Evolutionary conservation across 2,113 vertebrate genomes (phyloP), one percentile per base, ranked within the genome.

Genomic region (Poeciliopsis turrubarensis): DNA sequence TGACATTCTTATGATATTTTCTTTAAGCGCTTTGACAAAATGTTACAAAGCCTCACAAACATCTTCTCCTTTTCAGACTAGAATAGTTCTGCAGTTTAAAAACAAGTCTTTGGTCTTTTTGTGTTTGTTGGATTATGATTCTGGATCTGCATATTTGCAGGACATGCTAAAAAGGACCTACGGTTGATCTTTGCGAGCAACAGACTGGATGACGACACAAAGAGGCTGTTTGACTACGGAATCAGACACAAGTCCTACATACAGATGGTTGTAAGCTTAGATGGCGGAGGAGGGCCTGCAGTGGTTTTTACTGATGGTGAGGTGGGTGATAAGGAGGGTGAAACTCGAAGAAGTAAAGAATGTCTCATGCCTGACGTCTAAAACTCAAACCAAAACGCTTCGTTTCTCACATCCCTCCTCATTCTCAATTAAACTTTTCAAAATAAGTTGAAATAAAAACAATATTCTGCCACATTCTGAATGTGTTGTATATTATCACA

Each of bases 231-330:
- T 12, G 22, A 8, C 0, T 91, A 85, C 51, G 86, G 90, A 25
- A 70, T 91, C 69, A 85, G 90, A 65, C 60, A 90, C 54, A 54
- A 68, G 82, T 92, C 91, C 0, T 22, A 72, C 15, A 77, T 92
- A 69, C 71, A 69, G 0, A 1, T 90, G 41, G 84, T 88, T 13
- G 0, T 91, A 0, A 81, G 0, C 10, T 47, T 92, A 61, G 73
- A 71, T 11, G 92, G 91, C 44, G 92, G 90, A 41, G 13, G 15
- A 4, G 27, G 14, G 1, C 60, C 60, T 62, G 11, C 8, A 13
- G 3, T 29, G 27, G 17, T 1, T 54, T 19, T 7, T 2, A 54
- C 47, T 30, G 60, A 30, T 1, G 60, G 7, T 29, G 13, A 4
- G 1, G 14, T 62, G 60, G 60, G 60, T 17, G 60, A 62, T 7